phyloP scores from a whole-genome alignment of 2,888 invertebrate species.

The Eustalomyia histrio region DNA sequence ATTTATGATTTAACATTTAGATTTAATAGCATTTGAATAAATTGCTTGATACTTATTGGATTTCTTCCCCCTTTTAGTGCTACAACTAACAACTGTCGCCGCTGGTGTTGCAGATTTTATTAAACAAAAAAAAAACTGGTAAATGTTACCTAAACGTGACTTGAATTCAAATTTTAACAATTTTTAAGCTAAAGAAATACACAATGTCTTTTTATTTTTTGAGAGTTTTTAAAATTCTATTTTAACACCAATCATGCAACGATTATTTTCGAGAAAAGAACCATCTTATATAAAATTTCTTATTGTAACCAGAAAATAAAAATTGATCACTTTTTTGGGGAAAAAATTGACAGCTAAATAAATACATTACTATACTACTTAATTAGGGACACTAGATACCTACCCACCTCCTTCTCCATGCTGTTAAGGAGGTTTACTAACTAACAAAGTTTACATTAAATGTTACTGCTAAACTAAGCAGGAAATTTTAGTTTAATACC shows the following conservation, averaged over 20 bases:
- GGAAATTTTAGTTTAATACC: conserved; percentile 54
- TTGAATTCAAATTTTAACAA: conserved; percentile 3
- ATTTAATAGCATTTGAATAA: too few species aligned
- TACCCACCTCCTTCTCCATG: too few species aligned
- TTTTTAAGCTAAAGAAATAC: background rate
- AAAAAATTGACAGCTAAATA: background rate
- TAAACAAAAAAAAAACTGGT: background rate
- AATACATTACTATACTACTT: background rate
- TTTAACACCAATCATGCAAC: background rate
- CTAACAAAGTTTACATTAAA: background rate
- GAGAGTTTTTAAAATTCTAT: background rate
- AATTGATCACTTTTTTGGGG: background rate
- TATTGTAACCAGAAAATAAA: background rate
- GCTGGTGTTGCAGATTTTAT: background rate
- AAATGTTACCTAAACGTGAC: conserved; percentile 25
- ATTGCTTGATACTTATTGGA: too few species aligned
- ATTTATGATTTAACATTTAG: too few species aligned
- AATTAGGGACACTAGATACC: too few species aligned
- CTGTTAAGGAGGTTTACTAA: background rate
- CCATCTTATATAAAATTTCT: background rate
- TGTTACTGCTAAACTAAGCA: conserved; percentile 46
- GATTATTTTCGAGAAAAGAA: background rate
- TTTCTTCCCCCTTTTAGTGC: background rate
- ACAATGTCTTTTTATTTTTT: background rate
- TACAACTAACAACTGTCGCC: background rate